Percentiles rank a stretch among this genome's conserved stretches.
phyloP scores from a whole-genome alignment of 1,140 invertebrate genomes.

The Psix sp. region DNA sequence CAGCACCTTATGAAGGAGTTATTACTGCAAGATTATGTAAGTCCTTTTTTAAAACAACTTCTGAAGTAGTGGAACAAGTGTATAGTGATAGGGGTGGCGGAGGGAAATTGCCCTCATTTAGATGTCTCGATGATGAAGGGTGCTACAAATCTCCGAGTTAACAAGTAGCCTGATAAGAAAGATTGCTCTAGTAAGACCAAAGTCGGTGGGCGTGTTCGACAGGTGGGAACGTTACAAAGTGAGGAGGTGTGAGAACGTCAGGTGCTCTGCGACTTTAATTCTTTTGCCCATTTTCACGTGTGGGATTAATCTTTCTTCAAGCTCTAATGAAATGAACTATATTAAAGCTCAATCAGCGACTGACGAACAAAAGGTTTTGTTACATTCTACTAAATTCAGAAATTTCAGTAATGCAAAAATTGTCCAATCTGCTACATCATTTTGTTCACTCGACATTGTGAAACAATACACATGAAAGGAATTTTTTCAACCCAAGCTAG shows the following conservation, averaged over 20 bases:
- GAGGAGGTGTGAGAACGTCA: conserved; percentile 51
- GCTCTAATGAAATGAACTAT: too few species aligned
- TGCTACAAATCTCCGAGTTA: conserved; percentile 65
- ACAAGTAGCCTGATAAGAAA: conserved; percentile 61
- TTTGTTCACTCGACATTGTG: neutral
- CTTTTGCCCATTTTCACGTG: conserved; percentile 23
- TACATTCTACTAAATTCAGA: too few species aligned
- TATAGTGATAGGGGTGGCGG: conserved; percentile 22
- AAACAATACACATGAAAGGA: conserved; percentile 5
- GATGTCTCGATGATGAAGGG: conserved; percentile 58
- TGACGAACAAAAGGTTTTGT: too few species aligned
- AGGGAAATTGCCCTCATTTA: conserved; percentile 46
- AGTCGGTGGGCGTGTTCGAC: conserved; percentile 62
- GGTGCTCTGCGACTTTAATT: conserved; percentile 40
- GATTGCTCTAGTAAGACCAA: conserved; percentile 40
- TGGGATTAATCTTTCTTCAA: too few species aligned
- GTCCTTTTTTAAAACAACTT: conserved; percentile 38
- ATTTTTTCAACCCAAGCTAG: neutral
- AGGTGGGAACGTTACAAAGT: conserved; percentile 54
- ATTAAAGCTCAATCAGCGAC: too few species aligned
- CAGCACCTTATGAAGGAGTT: conserved; percentile 28
- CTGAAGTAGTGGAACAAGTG: conserved; percentile 27
- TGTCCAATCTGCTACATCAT: too few species aligned
- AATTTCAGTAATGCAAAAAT: too few species aligned
- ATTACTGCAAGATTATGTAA: conserved; percentile 41